Percentiles rank a stretch among this genome's conserved stretches.
phyloP scores from a whole-genome alignment of 2,888 invertebrate species.

The Formica aserva region DNA sequence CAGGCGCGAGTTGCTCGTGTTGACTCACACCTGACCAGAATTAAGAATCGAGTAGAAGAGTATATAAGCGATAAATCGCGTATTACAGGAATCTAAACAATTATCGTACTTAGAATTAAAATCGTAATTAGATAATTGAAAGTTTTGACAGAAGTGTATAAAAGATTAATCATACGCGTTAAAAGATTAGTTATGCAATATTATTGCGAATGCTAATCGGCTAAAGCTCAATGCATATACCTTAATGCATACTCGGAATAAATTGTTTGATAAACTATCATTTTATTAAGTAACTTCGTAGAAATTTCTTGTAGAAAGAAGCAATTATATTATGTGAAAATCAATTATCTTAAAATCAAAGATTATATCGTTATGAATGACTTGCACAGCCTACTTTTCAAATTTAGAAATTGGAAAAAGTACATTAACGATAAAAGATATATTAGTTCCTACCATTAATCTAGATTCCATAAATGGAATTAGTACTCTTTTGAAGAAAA shows the following conservation, averaged over 20 bases:
- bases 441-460: neutral
- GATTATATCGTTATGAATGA: neutral
- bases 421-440: neutral
- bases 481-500: neutral
- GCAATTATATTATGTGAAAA: neutral
- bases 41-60: constrained; percentile 18
- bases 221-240: neutral
- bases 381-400: neutral
- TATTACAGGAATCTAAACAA: neutral
- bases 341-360: neutral
- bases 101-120: neutral
- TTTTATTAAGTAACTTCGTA: neutral
- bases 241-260: neutral
- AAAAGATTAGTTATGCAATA: constrained; percentile 7
- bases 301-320: neutral
- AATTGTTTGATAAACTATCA: neutral
- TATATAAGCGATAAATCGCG: neutral
- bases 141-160: neutral
- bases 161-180: neutral
- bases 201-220: neutral
- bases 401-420: neutral
- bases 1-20: neutral
- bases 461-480: neutral
- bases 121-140: neutral
- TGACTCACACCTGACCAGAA: constrained; percentile 5